These are phyloP conservation scores for Volucella bombylans DNA, from an alignment of 2,888 invertebrate species.

Conservation along the genomic window DNA sequence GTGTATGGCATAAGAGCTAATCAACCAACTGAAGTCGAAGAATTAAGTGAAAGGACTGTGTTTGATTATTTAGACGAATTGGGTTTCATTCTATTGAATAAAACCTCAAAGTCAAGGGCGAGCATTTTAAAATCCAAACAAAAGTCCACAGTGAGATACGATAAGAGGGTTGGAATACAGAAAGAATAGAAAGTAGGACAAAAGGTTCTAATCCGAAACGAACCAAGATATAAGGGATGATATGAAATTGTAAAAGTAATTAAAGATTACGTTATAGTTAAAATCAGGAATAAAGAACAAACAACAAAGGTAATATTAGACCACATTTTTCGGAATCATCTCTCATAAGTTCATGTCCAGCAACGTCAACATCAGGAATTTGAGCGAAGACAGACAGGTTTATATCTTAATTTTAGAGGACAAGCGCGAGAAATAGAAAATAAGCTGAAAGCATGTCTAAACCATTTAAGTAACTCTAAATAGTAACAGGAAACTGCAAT, in stretches of 20 bases:
- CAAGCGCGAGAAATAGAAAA: slow-evolving; percentile 1
- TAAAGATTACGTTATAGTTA: slow-evolving; percentile 5
- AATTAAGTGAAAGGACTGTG: not conserved
- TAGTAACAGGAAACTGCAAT: too few species aligned
- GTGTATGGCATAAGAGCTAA: slow-evolving; percentile 17
- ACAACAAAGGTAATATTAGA: not conserved
- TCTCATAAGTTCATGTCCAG: not conserved
- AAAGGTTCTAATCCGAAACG: slow-evolving; percentile 11
- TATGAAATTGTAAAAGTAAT: slow-evolving; percentile 14
- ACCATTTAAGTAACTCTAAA: slow-evolving; percentile 4
- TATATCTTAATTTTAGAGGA: slow-evolving; percentile 2
- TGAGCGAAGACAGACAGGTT: slow-evolving; percentile 9
- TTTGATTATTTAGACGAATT: not conserved
- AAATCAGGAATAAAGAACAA: not conserved
- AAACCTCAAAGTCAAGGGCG: too few species aligned
- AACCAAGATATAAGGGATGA: not conserved
- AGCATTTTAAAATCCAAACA: not conserved
- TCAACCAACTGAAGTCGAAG: slow-evolving; percentile 15
- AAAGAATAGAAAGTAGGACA: not conserved
- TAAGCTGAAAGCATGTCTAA: slow-evolving; percentile 5
- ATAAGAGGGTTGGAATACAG: not conserved
- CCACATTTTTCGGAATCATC: not conserved
- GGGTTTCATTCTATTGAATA: too few species aligned
- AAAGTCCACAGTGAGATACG: not conserved
- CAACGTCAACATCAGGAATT: slow-evolving; percentile 1